Conservation (phyloP, 2,888 invertebrate genomes). For the Ophion ellenae region DNA sequence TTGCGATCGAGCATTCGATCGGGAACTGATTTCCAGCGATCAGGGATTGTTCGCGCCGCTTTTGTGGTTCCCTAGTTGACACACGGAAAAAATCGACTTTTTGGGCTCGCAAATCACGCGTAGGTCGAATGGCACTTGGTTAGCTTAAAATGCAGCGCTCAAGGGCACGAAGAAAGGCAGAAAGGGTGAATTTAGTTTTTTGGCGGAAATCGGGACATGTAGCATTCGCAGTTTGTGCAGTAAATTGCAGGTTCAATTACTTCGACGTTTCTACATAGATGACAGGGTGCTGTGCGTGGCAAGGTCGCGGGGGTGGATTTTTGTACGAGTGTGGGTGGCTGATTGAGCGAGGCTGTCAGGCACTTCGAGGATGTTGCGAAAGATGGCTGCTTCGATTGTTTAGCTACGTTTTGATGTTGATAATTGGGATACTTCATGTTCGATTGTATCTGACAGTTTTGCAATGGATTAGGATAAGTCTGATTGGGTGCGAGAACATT, state of each 20-base stretch:
- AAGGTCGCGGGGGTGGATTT: constrained; percentile 82
- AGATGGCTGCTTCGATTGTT: constrained; percentile 87
- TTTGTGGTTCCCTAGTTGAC: constrained; percentile 11
- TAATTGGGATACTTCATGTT: constrained; percentile 86
- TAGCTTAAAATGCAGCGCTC: constrained; percentile 34
- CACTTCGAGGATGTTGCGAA: constrained; percentile 91
- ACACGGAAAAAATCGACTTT: constrained; percentile 43
- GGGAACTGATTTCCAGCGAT: background rate
- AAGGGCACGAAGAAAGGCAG: constrained; percentile 11
- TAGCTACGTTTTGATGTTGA: constrained; percentile 87
- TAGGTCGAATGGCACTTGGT: constrained; percentile 62
- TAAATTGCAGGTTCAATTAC: constrained; percentile 92
- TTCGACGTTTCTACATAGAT: constrained; percentile 87
- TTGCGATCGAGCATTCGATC: background rate
- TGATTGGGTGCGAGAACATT: constrained; percentile 78
- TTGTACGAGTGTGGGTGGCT: constrained; percentile 91
- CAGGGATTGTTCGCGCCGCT: background rate
- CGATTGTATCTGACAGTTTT: constrained; percentile 79
- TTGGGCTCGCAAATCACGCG: constrained; percentile 16
- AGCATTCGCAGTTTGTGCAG: constrained; percentile 96
- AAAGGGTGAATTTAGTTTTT: constrained; percentile 83
- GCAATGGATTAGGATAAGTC: constrained; percentile 79
- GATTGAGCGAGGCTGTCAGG: constrained; percentile 85
- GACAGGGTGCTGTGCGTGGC: constrained; percentile 89
- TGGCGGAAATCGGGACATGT: constrained; percentile 93